Percentiles rank a stretch among this genome's conserved stretches.
These are phyloP conservation scores for Sebastes elongatus DNA, from an alignment of 2,797 vertebrate species.

Conservation along the genomic window DNA sequence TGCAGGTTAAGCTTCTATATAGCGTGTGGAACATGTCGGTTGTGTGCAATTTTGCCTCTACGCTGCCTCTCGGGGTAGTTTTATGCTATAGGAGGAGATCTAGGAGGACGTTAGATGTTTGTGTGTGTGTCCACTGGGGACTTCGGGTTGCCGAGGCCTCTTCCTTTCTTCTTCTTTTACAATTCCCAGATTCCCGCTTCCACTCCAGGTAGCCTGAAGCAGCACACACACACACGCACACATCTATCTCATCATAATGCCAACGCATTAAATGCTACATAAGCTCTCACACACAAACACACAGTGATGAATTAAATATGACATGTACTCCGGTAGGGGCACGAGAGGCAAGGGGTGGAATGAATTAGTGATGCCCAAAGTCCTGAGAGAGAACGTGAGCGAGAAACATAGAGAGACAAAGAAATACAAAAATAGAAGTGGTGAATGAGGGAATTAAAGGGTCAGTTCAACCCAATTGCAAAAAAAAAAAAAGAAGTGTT, in stretches of 20 bases:
- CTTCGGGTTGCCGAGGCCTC: background rate
- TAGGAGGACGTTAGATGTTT: slow-evolving; percentile 11
- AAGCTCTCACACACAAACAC: slow-evolving; percentile 9
- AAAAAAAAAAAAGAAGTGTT: background rate
- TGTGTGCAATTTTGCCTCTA: slow-evolving; percentile 1
- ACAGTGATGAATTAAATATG: slow-evolving; percentile 50
- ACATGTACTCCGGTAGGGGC: background rate
- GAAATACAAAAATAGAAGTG: background rate
- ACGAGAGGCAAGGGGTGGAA: background rate
- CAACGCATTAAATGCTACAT: slow-evolving; percentile 7
- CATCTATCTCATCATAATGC: slow-evolving; percentile 1
- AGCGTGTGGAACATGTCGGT: background rate
- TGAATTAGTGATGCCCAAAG: slow-evolving; percentile 34
- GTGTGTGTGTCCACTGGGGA: slow-evolving; percentile 9
- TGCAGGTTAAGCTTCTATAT: background rate
- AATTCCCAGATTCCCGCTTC: background rate
- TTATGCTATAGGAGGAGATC: slow-evolving; percentile 40
- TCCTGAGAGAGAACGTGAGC: background rate
- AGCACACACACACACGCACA: background rate
- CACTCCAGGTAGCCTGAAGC: slow-evolving; percentile 25
- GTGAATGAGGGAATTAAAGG: background rate
- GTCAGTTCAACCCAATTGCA: background rate
- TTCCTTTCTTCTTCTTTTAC: slow-evolving; percentile 13
- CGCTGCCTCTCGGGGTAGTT: slow-evolving; percentile 2
- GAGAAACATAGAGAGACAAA: background rate